phyloP scores from a whole-genome alignment of 2,888 invertebrate species.

The Tetropium fuscum region DNA sequence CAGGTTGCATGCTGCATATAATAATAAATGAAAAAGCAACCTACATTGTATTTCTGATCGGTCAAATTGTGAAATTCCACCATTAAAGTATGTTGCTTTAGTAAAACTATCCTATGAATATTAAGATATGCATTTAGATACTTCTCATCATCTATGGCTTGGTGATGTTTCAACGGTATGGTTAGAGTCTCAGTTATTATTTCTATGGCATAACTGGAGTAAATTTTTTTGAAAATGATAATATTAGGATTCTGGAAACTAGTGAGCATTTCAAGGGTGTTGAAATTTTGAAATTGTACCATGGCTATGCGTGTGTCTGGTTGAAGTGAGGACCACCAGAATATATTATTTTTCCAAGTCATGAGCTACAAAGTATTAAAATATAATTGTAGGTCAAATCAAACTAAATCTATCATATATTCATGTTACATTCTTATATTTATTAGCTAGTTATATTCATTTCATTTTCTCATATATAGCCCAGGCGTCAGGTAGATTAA shows the following conservation, averaged over 20 bases:
- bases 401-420: too few relatives aligned
- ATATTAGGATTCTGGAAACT: background rate
- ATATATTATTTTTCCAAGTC: conserved; percentile 12
- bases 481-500: background rate
- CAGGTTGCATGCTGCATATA: background rate
- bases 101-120: conserved; percentile 2
- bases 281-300: background rate
- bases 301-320: conserved; percentile 7
- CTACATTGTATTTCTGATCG: background rate
- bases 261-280: background rate
- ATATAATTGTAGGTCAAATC: too few relatives aligned
- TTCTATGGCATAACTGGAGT: background rate
- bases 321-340: conserved; percentile 3
- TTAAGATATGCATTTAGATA: conserved; percentile 1
- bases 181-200: background rate
- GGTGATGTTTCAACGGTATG: background rate
- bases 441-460: too few relatives aligned
- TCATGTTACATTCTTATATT: too few relatives aligned
- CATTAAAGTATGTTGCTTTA: background rate
- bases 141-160: background rate
- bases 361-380: conserved; percentile 2
- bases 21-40: background rate
- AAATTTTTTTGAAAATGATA: background rate
- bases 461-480: background rate
- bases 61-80: conserved; percentile 4